These are phyloP conservation scores for Ophion obscuratus DNA, from an alignment of 2,888 invertebrate species.

Conservation along the genomic window DNA sequence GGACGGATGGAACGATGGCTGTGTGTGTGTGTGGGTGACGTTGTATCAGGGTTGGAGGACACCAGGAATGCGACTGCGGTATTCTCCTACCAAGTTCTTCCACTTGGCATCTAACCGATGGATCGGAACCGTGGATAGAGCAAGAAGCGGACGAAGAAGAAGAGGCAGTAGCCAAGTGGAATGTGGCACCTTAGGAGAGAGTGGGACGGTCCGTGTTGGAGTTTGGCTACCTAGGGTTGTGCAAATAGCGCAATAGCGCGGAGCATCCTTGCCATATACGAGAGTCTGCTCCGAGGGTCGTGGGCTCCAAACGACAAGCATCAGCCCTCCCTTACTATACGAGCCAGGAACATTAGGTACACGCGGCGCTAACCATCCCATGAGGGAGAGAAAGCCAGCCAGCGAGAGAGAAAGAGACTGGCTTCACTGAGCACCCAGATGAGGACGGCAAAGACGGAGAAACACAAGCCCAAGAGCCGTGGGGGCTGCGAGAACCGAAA, in stretches of 20 bases:
- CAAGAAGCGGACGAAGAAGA: conserved; percentile 10
- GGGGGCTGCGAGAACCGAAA: background rate
- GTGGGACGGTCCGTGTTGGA: conserved; percentile 14
- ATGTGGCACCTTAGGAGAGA: conserved; percentile 22
- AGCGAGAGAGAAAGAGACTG: conserved; percentile 21
- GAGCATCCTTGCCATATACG: conserved; percentile 39
- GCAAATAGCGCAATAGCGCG: conserved; percentile 35
- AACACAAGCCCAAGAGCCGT: conserved; percentile 53
- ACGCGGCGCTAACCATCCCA: conserved; percentile 60
- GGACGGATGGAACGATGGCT: conserved; percentile 3
- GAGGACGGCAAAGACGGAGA: conserved; percentile 36
- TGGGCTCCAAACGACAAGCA: conserved; percentile 51
- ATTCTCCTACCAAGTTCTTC: conserved; percentile 61
- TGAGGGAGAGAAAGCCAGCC: background rate
- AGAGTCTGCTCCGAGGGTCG: conserved; percentile 47
- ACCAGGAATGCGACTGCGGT: conserved; percentile 67
- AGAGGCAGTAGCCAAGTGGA: conserved; percentile 33
- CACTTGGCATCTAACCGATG: conserved; percentile 55
- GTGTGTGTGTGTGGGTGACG: conserved; percentile 16
- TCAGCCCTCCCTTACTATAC: conserved; percentile 37
- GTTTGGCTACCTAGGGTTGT: conserved; percentile 29
- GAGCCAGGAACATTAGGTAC: conserved; percentile 67
- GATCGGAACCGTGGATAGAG: conserved; percentile 31
- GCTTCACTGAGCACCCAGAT: background rate
- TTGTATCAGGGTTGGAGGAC: conserved; percentile 49